phyloP scores from a whole-genome alignment of 2,113 vertebrate species.

The Brienomyrus brachyistius region DNA sequence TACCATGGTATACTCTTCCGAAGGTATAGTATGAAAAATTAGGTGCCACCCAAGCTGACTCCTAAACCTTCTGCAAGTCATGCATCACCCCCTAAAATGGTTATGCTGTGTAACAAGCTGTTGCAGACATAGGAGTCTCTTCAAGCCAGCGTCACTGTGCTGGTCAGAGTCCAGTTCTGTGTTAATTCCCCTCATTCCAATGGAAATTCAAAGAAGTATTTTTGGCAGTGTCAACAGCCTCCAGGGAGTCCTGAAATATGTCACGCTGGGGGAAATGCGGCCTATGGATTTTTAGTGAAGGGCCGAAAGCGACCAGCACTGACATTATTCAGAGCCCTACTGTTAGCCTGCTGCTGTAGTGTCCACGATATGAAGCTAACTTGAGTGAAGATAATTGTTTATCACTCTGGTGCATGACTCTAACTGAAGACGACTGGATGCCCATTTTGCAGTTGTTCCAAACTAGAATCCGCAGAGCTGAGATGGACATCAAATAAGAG shows the following conservation, averaged over 20 bases:
- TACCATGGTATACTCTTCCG: neutral
- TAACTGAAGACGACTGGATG: slow-evolving; percentile 36
- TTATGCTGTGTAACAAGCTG: neutral
- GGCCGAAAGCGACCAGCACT: neutral
- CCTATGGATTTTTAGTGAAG: neutral
- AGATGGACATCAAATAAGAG: slow-evolving; percentile 59
- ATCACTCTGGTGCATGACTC: neutral
- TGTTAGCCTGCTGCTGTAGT: neutral
- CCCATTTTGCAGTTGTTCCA: slow-evolving; percentile 62
- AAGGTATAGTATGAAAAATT: neutral
- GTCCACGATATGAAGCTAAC: too few species aligned
- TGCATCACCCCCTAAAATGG: neutral
- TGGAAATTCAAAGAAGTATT: neutral
- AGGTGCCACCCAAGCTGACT: neutral
- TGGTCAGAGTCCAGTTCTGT: neutral
- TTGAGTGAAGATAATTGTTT: neutral
- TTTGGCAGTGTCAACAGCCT: neutral
- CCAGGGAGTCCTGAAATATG: neutral
- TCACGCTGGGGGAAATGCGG: neutral
- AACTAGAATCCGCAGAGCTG: slow-evolving; percentile 57
- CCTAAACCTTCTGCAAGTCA: neutral
- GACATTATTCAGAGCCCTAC: neutral
- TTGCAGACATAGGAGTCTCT: neutral
- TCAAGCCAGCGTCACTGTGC: neutral
- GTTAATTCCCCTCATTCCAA: neutral